Conservation (phyloP, 2,113 vertebrate genomes). For the Hippoglossus stenolepis region DNA sequence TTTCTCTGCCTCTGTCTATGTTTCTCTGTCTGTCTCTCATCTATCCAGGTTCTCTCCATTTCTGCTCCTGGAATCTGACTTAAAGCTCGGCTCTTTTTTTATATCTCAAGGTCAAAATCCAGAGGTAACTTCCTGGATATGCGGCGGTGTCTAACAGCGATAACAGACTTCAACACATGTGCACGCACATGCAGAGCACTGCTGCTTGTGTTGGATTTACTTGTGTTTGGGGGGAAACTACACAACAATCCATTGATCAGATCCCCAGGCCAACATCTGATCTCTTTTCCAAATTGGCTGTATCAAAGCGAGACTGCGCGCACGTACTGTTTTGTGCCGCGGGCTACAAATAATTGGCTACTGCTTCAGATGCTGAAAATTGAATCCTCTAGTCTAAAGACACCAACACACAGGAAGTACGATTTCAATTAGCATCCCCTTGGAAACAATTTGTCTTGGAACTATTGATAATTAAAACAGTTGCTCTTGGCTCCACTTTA, state of each 20-base stretch:
- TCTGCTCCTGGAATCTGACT: conserved; percentile 34
- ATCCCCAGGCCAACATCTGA: conserved; percentile 10
- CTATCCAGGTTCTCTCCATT: conserved; percentile 18
- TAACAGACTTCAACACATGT: conserved; percentile 41
- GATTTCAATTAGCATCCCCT: conserved; percentile 28
- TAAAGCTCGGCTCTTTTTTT: too few species aligned
- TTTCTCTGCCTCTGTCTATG: conserved; percentile 19
- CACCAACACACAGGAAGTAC: conserved; percentile 18
- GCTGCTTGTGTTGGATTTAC: conserved; percentile 21
- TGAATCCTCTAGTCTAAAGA: not conserved
- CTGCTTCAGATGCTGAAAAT: conserved; percentile 38
- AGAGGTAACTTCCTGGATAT: conserved; percentile 42
- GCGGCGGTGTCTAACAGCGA: conserved; percentile 18
- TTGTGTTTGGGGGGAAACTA: conserved; percentile 31
- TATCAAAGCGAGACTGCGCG: not conserved
- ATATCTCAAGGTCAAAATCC: conserved; percentile 29
- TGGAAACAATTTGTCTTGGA: conserved; percentile 39
- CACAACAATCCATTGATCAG: conserved; percentile 40
- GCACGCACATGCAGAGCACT: conserved; percentile 17
- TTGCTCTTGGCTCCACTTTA: conserved; percentile 9
- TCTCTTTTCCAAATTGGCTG: conserved; percentile 14
- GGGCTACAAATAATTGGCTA: conserved; percentile 24
- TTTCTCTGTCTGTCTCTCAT: conserved; percentile 26
- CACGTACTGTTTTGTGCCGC: not conserved
- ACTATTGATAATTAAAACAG: conserved; percentile 23